phyloP scores from a whole-genome alignment of 1,140 invertebrate species.

The Leptinotarsa lineolata region DNA sequence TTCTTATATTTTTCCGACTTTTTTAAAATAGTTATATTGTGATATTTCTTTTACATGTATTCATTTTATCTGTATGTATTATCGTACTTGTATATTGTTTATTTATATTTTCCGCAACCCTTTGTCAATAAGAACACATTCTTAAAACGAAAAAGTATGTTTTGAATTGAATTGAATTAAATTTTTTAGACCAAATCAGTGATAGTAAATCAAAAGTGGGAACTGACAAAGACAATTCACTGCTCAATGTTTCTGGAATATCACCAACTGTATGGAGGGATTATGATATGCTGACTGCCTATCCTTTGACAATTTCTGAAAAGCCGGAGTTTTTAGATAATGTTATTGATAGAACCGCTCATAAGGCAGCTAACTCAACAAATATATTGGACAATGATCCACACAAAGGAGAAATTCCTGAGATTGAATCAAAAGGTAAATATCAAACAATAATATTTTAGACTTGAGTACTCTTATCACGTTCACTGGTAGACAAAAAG shows the following conservation, averaged over 20 bases:
- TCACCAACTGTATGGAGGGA: conserved; percentile 42
- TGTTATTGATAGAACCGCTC: neutral
- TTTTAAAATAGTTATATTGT: neutral
- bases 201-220: neutral
- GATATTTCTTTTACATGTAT: neutral
- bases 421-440: neutral
- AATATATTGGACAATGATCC: neutral
- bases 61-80: neutral
- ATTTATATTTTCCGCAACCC: no score
- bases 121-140: no score
- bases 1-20: no score
- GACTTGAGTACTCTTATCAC: neutral
- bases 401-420: neutral
- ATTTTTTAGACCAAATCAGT: conserved; percentile 1
- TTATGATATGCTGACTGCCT: conserved; percentile 35
- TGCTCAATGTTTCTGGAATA: conserved; percentile 35
- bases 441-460: neutral
- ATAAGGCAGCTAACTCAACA: conserved; percentile 1
- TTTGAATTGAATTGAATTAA: neutral
- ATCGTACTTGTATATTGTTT: no score
- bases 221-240: conserved; percentile 19
- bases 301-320: conserved; percentile 24
- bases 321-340: conserved; percentile 12
- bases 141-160: no score
- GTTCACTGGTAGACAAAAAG: no score